Conservation (phyloP, 2,797 vertebrate genomes). For the Pangasius mekongensis region DNA sequence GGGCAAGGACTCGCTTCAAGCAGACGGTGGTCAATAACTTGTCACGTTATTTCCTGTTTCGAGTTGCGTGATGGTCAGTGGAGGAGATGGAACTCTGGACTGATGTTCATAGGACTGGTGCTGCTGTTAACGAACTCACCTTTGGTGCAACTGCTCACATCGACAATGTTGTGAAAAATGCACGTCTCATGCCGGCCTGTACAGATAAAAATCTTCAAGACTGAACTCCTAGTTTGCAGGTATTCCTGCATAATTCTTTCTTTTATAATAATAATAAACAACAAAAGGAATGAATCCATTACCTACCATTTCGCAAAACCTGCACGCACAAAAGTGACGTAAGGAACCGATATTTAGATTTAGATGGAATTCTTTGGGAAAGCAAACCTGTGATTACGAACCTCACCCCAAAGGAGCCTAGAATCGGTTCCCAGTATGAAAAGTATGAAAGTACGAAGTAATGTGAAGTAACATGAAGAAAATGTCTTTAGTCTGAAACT, state of each 20-base stretch:
- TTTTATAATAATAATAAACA: neutral
- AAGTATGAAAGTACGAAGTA: neutral
- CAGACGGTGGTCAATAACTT: too few species aligned
- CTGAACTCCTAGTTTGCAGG: too few species aligned
- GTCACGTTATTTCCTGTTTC: neutral
- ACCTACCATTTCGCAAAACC: neutral
- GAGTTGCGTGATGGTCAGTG: neutral
- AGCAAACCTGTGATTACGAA: neutral
- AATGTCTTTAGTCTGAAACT: neutral
- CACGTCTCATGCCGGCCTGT: too few species aligned
- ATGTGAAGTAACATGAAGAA: too few species aligned
- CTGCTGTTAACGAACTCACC: neutral
- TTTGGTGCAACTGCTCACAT: neutral
- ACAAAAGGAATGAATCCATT: neutral
- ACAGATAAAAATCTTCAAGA: neutral
- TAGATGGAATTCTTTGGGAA: neutral
- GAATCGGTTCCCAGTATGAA: neutral
- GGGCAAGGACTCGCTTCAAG: neutral
- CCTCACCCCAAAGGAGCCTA: neutral
- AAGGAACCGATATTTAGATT: neutral
- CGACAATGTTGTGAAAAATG: neutral
- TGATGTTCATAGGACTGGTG: neutral
- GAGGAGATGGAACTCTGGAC: neutral
- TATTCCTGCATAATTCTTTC: neutral
- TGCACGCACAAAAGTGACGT: too few species aligned